Evolutionary conservation across 1,140 invertebrate genomes (phyloP), one percentile per base, ranked within the genome.

Genomic region (Thalassaphorura encarpata): DNA sequence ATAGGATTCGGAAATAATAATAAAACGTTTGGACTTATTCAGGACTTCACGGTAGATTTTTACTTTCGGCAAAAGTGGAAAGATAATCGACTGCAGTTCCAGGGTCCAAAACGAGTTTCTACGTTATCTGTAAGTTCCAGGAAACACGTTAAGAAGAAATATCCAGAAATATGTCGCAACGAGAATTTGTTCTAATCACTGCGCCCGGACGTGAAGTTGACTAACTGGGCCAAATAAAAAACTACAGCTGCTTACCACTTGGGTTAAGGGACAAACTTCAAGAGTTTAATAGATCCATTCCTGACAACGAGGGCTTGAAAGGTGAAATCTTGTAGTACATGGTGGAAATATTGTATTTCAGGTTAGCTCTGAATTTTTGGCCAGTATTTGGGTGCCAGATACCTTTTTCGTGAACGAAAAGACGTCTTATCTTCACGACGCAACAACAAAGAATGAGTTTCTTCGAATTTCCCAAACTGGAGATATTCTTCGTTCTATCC

Each of bases 341-440:
- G 19, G 1, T 19, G n/a, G 13, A 4, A 36, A 2, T 43, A n/a
- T 11, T 3, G 2, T 26, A n/a, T 16, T 41, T 5, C 29, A 55
- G 53, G 36, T 39, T 62, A 90, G 84, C 63, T 92, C 83, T 62
- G 93, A 89, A 77, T 96, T 92, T 75, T 87, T 96, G 70, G 89
- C 92, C 73, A 91, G 91, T 74, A 92, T 96, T 72, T 97, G 93
- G 93, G 89, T 96, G 68, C 93, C 93, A 62, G 93, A 97, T 75
- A 97, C 93, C 60, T 95, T 95, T 77, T 95, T 96, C 77, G 92
- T 89, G 67, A 97, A 97, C 74, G 93, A 97, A 77, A 97, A 97
- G 77, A 89, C 90, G 75, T 93, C 91, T 58, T 94, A 94, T 78
- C 95, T 97, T 78, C 94, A 97, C 77, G 87, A 89, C 71, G 90